These are phyloP conservation scores for Drosophila picticornis DNA, from an alignment of 2,888 invertebrate species.

Conservation along the genomic window DNA sequence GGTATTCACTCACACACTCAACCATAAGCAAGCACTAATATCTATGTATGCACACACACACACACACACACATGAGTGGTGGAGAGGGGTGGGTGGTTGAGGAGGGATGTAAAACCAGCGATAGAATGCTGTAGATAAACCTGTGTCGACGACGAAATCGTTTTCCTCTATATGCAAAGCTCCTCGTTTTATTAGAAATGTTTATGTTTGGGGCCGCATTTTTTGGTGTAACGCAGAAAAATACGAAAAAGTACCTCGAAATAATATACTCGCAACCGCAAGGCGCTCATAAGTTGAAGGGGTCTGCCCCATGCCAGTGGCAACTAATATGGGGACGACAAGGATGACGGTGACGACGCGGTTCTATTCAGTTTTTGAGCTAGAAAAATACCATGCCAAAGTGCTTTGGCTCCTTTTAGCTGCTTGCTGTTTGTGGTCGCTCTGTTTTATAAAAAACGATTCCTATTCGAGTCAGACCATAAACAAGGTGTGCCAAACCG, in stretches of 20 bases:
- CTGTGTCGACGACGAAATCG: conserved; percentile 57
- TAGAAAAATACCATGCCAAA: conserved; percentile 60
- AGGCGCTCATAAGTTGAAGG: conserved; percentile 37
- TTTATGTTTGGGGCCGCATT: conserved; percentile 56
- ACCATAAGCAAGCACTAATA: conserved; percentile 70
- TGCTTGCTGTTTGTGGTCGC: conserved; percentile 46
- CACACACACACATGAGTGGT: conserved; percentile 1
- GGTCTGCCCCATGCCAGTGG: conserved; percentile 18
- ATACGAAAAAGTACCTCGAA: conserved; percentile 43
- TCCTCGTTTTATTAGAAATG: conserved; percentile 58
- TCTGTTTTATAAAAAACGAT: conserved; percentile 48
- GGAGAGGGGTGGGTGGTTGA: not conserved
- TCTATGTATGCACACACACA: conserved; percentile 41
- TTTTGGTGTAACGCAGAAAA: conserved; percentile 61
- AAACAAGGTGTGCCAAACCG: conserved; percentile 48
- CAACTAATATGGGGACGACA: conserved; percentile 33
- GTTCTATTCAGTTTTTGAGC: conserved; percentile 32
- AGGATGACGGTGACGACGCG: conserved; percentile 25
- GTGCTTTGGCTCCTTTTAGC: conserved; percentile 28
- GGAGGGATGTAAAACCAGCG: conserved; percentile 33
- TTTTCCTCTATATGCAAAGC: conserved; percentile 72
- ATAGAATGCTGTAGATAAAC: conserved; percentile 74
- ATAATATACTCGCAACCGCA: conserved; percentile 74
- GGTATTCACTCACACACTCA: conserved; percentile 50
- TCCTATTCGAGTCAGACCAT: conserved; percentile 46